Base-by-base conservation (phyloP, 2,888 invertebrate species). In the Eudemis profundana region DNA sequence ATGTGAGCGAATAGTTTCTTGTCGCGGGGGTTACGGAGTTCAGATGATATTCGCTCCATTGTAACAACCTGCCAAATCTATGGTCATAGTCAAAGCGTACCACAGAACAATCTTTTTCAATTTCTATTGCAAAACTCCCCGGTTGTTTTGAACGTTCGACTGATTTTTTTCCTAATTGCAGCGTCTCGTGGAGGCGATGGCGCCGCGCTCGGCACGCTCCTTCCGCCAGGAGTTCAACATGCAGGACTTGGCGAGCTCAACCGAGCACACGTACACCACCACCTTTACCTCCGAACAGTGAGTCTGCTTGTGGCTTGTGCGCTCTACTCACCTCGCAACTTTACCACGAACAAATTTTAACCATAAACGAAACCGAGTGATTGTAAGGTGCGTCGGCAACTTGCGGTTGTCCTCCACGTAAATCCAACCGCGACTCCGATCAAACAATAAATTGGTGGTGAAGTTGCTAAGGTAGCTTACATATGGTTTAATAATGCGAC, bases 201-300 rank as follows among this genome's bases (percentile, higher is more conserved):
- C 95, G 78, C 95, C 95, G 74, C 94, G 94, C 73, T 95, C 95
- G 67, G 94, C 95, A 74, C 93, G 94, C 75, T 96, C 96, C 67
- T 97, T 96, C 94, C 94, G 96, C 75, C 96, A 96, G 69, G 97
- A 97, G 86, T 96, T 96, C 89, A 96, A 95, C 86, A 94, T 95
- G 89, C 94, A 94, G 72, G 94, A 94, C 83, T 93, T 95, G 85
- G 93, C 94, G 71, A 93, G 93, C 71, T 94, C 94, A 72, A 94
- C 94, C 66, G 95, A 95, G 77, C 94, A 94, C 64, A 95, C 94
- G 54, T 94, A 94, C 61, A 94, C 94, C 4, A 93, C 42, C 29
- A 56, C 95, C 10, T 95, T 94, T 85, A 94, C 91, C 65, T 80
- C 91, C 57, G 91, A 92, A 73, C 92, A 92, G 95, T 95, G 89